These are phyloP conservation scores for Pararge aegeria DNA, from an alignment of 1,140 invertebrate species.

Conservation along the genomic window DNA sequence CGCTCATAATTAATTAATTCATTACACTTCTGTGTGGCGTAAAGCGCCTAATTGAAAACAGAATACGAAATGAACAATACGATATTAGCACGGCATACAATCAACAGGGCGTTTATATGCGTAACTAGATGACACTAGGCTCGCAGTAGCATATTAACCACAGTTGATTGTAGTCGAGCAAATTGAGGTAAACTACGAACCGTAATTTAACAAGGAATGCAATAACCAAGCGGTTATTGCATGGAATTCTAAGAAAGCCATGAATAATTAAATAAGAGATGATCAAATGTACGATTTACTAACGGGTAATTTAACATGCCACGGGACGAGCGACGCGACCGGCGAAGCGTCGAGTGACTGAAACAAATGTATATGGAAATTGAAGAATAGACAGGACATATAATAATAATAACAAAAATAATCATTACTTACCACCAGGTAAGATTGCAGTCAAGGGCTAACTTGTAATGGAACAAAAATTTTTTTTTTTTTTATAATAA, in stretches of 20 bases:
- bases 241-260: neutral
- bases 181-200: slow-evolving; percentile 9
- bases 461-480: too few species aligned
- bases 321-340: too few species aligned
- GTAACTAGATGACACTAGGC: slow-evolving; percentile 44
- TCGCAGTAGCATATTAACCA: slow-evolving; percentile 51
- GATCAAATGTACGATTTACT: too few species aligned
- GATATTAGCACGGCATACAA: slow-evolving; percentile 34
- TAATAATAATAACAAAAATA: too few species aligned
- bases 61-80: slow-evolving; percentile 35
- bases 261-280: too few species aligned
- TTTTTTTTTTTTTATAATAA: too few species aligned
- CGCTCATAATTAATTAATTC: slow-evolving; percentile 27
- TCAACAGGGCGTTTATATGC: slow-evolving; percentile 38
- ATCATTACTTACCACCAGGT: too few species aligned
- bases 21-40: slow-evolving; percentile 16
- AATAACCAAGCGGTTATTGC: neutral
- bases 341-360: too few species aligned
- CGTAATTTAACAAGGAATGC: slow-evolving; percentile 6
- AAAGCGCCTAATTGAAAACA: slow-evolving; percentile 31
- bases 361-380: too few species aligned
- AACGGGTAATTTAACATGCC: too few species aligned
- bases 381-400: too few species aligned
- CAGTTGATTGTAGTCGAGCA: slow-evolving; percentile 48
- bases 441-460: too few species aligned